Conservation (phyloP, 2,888 invertebrate species). For the Coleophora flavipennella region DNA sequence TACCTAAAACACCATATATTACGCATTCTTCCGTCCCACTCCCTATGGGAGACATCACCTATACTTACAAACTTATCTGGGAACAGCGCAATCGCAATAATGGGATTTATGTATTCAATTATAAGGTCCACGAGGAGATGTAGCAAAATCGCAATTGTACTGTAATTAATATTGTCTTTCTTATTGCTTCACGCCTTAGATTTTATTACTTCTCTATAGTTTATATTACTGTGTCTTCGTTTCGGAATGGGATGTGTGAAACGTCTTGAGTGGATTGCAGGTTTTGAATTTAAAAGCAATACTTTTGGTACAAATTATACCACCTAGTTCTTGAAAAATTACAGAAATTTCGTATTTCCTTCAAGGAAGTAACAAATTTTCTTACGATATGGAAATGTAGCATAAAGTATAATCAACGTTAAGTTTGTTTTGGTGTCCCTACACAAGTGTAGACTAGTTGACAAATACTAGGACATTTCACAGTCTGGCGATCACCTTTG, state of each 20-base stretch:
- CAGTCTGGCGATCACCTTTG: slow-evolving; percentile 56
- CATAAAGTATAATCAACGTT: too few relatives aligned
- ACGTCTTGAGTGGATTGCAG: too few relatives aligned
- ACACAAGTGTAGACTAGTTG: slow-evolving; percentile 29
- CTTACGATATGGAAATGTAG: too few relatives aligned
- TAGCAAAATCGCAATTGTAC: slow-evolving; percentile 1
- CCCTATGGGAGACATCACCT: slow-evolving; percentile 34
- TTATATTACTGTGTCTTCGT: neutral
- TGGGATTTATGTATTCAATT: slow-evolving; percentile 14
- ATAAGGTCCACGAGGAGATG: slow-evolving; percentile 16
- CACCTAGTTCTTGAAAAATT: too few relatives aligned
- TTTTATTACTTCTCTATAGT: slow-evolving; percentile 47
- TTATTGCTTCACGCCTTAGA: slow-evolving; percentile 71
- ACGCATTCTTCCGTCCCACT: slow-evolving; percentile 59
- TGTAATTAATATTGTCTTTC: slow-evolving; percentile 63
- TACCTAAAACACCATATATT: slow-evolving; percentile 72
- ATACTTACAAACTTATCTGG: slow-evolving; percentile 21
- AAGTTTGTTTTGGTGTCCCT: too few relatives aligned
- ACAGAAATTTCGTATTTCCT: too few relatives aligned
- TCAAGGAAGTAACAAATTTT: too few relatives aligned
- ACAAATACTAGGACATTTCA: slow-evolving; percentile 58
- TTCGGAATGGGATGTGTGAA: neutral
- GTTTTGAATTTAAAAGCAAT: too few relatives aligned
- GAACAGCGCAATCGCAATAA: slow-evolving; percentile 6
- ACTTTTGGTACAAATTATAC: too few relatives aligned